phyloP scores from a whole-genome alignment of 2,113 vertebrate genomes.

The Equus przewalskii region DNA sequence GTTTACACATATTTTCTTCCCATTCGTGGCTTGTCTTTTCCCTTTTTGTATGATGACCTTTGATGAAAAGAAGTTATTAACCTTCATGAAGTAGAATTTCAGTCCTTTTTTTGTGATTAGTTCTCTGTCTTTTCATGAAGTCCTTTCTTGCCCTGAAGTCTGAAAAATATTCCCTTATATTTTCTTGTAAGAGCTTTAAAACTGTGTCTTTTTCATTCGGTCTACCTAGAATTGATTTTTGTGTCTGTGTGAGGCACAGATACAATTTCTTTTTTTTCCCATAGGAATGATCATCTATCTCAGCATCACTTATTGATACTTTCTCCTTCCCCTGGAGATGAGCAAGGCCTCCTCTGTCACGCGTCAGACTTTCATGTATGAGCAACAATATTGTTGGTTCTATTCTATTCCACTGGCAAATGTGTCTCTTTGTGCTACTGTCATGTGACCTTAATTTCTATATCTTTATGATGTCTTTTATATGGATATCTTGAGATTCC shows the following conservation, averaged over 20 bases:
- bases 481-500: too few species aligned
- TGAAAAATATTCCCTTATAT: not conserved
- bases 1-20: not conserved
- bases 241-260: not conserved
- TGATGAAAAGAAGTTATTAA: not conserved
- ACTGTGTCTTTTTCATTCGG: not conserved
- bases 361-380: not conserved
- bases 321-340: not conserved
- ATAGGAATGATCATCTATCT: not conserved
- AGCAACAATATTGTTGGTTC: not conserved
- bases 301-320: not conserved
- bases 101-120: not conserved
- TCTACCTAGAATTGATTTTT: not conserved
- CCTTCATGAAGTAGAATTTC: not conserved
- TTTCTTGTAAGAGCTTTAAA: not conserved
- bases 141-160: not conserved
- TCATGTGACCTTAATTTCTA: not conserved
- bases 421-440: not conserved
- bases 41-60: not conserved
- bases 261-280: not conserved
- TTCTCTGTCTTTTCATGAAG: not conserved
- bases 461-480: not conserved
- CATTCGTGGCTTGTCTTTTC: not conserved
- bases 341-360: not conserved
- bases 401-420: not conserved